Evolutionary conservation across 1,140 invertebrate species (phyloP).

Genomic region (Calephelis nemesis): DNA sequence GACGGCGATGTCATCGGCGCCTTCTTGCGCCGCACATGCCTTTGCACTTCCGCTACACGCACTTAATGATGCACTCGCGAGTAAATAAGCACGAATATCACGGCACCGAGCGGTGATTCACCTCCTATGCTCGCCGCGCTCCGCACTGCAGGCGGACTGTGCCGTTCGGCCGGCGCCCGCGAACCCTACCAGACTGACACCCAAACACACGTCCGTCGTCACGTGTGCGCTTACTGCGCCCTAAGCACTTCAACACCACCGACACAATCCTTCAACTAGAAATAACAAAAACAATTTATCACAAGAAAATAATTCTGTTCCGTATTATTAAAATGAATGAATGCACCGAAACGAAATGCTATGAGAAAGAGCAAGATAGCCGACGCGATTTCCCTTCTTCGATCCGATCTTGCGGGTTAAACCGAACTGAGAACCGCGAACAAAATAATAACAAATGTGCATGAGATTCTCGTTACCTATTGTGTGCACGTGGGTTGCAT

Average conservation of each 20-base stretch:
- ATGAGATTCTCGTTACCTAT: slow-evolving; percentile 73
- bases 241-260: slow-evolving; percentile 51
- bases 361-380: slow-evolving; percentile 56
- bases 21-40: slow-evolving; percentile 68
- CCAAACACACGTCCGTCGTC: slow-evolving; percentile 69
- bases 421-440: slow-evolving; percentile 79
- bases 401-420: slow-evolving; percentile 63
- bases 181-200: slow-evolving; percentile 61
- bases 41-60: slow-evolving; percentile 69
- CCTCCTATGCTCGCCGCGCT: slow-evolving; percentile 60
- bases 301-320: slow-evolving; percentile 45
- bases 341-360: slow-evolving; percentile 52
- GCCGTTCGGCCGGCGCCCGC: slow-evolving; percentile 49
- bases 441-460: slow-evolving; percentile 83
- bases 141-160: slow-evolving; percentile 64
- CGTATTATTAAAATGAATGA: slow-evolving; percentile 55
- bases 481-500: slow-evolving; percentile 76
- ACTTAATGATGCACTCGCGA: slow-evolving; percentile 70
- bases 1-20: slow-evolving; percentile 72
- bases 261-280: slow-evolving; percentile 47
- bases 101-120: slow-evolving; percentile 67
- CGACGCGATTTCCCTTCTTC: slow-evolving; percentile 62
- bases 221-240: slow-evolving; percentile 66
- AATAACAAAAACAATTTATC: slow-evolving; percentile 61
- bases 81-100: slow-evolving; percentile 73